A percentile compares a stretch with the other conserved stretches of the same genome.
phyloP scores from a whole-genome alignment of 2,797 vertebrate genomes.

The Spinibarbus caldwelli region DNA sequence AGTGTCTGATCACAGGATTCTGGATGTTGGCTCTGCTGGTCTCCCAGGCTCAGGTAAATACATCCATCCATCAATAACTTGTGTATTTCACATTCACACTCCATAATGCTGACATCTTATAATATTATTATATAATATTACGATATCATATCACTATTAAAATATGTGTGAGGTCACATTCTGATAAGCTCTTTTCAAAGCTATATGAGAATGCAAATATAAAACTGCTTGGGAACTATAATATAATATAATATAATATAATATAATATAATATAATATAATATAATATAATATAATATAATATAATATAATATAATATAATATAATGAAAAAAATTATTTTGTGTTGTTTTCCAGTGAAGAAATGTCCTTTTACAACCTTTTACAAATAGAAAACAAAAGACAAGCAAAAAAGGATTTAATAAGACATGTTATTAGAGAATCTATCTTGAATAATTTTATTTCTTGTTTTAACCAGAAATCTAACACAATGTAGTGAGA shows the following conservation, averaged over 20 bases:
- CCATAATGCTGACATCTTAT: neutral
- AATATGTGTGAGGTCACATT: no score
- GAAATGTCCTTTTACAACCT: neutral
- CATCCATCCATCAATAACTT: neutral
- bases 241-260: no score
- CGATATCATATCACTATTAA: no score
- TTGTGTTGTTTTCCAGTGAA: neutral
- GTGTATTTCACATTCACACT: neutral
- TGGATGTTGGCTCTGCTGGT: neutral
- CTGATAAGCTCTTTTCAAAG: no score
- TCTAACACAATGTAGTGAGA: neutral
- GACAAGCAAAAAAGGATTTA: neutral
- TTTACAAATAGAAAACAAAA: no score
- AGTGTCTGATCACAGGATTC: neutral
- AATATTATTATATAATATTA: neutral
- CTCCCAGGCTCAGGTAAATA: neutral
- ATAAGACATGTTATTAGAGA: neutral
- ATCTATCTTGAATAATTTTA: neutral
- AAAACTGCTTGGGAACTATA: no score
- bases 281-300: no score
- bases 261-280: no score
- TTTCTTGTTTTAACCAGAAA: neutral
- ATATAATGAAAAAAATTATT: no score
- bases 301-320: no score
- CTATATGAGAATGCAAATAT: no score